Conservation (phyloP, 2,113 vertebrate species). For the Brienomyrus brachyistius region DNA sequence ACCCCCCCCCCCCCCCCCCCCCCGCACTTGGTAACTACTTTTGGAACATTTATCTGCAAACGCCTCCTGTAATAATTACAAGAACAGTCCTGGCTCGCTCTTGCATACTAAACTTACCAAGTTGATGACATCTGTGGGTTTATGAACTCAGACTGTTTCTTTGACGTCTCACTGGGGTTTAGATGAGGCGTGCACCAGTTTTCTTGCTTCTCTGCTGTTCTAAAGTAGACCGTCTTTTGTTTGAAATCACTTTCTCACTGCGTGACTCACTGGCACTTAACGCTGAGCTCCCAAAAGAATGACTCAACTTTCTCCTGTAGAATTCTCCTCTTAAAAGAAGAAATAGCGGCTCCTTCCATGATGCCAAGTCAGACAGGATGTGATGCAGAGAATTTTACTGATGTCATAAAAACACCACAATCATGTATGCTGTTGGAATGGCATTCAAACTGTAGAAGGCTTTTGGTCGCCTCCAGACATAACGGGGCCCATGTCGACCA, state of each 20-base stretch:
- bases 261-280: background rate
- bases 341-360: background rate
- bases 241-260: background rate
- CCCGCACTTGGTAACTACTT: background rate
- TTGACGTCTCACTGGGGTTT: background rate
- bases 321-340: background rate
- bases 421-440: background rate
- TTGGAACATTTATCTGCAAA: background rate
- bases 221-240: background rate
- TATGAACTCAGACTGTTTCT: background rate
- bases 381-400: background rate
- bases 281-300: background rate
- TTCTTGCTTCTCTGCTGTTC: background rate
- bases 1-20: background rate
- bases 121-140: background rate
- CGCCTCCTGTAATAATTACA: background rate
- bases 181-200: background rate
- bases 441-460: background rate
- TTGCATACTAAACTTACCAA: background rate
- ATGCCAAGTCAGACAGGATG: background rate
- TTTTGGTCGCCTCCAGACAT: background rate
- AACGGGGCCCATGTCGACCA: background rate
- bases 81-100: background rate
- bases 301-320: background rate
- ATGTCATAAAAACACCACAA: background rate